Evolutionary conservation across 2,888 invertebrate species (phyloP), one percentile per base, ranked within the genome.

Genomic region (Pyralis farinalis): DNA sequence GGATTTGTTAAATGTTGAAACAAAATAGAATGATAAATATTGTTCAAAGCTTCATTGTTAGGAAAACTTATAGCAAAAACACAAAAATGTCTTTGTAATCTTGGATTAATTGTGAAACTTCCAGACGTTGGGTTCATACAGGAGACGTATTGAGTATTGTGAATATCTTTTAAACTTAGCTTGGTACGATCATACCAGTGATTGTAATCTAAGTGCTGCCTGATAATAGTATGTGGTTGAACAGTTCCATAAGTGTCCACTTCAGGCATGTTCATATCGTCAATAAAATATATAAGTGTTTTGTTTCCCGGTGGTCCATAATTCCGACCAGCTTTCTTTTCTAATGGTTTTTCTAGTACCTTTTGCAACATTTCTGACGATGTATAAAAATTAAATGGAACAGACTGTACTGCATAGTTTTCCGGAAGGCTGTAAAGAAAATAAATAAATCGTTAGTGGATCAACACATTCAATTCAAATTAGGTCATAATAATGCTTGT

Each of bases 51-150:
- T 35, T 98, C 98, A 6, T 79, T 70, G 51, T 95, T 94, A 0
- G 97, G 97, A 55, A 93, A 94, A 74, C 94, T 94, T 27, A 97
- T 94, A 1, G 96, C 96, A 70, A 97, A 95, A 0, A 97, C 96
- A 62, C 95, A 94, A 69, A 97, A 97, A 72, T 97, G 97, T 37
- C 97, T 90, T 72, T 98, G 98, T 6, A 98, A 90, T 49, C 98
- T 91, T 0, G 98, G 97, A 87, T 98, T 98, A 51, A 98, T 97
- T 2, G 98, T 98, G 65, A 98, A 98, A 67, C 97, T 97, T 34
- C 98, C 98, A 16, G 98, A 97, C 0, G 98, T 98, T 0, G 98
- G 98, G 85, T 98, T 98, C 98, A 98, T 98, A 72, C 98, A 98
- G 22, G 97, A 95, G 8, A 98, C 95, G 68, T 98, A 98, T 73